Evolutionary conservation across 2,113 vertebrate species (phyloP), one percentile per base, ranked within the genome.

Genomic region (Sus scrofa): DNA sequence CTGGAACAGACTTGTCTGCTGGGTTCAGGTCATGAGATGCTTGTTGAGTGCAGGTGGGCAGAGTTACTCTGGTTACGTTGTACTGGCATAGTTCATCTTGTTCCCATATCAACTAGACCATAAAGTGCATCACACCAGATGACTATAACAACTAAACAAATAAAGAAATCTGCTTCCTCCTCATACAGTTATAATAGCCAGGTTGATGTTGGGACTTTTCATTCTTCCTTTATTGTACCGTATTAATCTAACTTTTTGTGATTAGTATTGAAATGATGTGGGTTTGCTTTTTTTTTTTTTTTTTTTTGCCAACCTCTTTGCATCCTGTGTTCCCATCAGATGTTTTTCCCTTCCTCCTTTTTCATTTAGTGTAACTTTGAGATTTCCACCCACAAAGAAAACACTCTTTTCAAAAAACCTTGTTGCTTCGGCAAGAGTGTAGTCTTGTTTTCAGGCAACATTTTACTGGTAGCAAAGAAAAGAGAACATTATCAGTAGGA

Each of bases 361-460:
- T 95, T 93, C 26, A 95, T 77, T 89, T 86, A 91, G 84, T 54
- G 4, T 75, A 70, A 86, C 27, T 30, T 26, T 94, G 60, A 89
- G 37, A 71, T 91, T 97, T 70, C 68, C 4, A 91, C 52, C 60
- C 84, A 60, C 65, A 87, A 68, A 86, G 62, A 81, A 93, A 88
- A 87, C 34, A n/a, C 19, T 90, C 34, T 86, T 87, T 54, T 74
- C 24, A 39, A 60, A 87, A 96, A 96, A 18, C 30, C 65, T 77
- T 58, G 20, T 90, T 96, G 75, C 68, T 95, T 95, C 94, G 56
- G 83, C 86, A 86, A 96, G 85, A 62, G 60, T 83, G 5, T 73
- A 89, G 89, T 94, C 68, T 94, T 83, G 89, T 14, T 22, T 96
- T 97, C 70, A 50, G 65, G 60, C 93, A 56, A 68, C 9, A 22